Conservation (phyloP, 2,888 invertebrate genomes). For the Drosophila anceps region DNA sequence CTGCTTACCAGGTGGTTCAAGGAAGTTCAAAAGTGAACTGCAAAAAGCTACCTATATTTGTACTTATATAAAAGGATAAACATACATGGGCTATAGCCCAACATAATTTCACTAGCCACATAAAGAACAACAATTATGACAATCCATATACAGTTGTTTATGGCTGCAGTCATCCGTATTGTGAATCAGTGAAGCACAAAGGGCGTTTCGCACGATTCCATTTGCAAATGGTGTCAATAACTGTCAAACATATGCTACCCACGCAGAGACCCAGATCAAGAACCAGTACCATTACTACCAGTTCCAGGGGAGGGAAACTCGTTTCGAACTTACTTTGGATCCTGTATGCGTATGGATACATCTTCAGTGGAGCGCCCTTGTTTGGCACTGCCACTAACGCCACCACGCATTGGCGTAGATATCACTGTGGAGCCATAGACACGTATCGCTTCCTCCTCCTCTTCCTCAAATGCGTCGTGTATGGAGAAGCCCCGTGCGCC, state of each 20-base stretch:
- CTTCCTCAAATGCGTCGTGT: conserved; percentile 94
- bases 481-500: conserved; percentile 89
- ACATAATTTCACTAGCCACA: not conserved
- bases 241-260: conserved; percentile 50
- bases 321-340: conserved; percentile 84
- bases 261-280: conserved; percentile 34
- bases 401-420: conserved; percentile 89
- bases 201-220: not conserved
- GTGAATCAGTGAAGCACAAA: conserved; percentile 18
- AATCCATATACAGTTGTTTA: not conserved
- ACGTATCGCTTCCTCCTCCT: conserved; percentile 93
- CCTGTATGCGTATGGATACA: conserved; percentile 86
- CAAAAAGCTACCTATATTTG: not conserved
- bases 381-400: conserved; percentile 77
- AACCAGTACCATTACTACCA: conserved; percentile 32
- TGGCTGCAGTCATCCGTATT: conserved; percentile 28
- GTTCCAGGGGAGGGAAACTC: conserved; percentile 24
- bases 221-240: conserved; percentile 66
- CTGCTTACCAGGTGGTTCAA: conserved; percentile 8
- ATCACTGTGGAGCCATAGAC: conserved; percentile 92
- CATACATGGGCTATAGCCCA: not conserved
- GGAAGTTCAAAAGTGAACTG: not conserved
- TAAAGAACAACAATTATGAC: conserved; percentile 2
- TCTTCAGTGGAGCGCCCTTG: conserved; percentile 87
- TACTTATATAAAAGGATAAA: not conserved